Evolutionary conservation across 2,888 invertebrate genomes (phyloP).

Genomic region (Drosophila mimica): DNA sequence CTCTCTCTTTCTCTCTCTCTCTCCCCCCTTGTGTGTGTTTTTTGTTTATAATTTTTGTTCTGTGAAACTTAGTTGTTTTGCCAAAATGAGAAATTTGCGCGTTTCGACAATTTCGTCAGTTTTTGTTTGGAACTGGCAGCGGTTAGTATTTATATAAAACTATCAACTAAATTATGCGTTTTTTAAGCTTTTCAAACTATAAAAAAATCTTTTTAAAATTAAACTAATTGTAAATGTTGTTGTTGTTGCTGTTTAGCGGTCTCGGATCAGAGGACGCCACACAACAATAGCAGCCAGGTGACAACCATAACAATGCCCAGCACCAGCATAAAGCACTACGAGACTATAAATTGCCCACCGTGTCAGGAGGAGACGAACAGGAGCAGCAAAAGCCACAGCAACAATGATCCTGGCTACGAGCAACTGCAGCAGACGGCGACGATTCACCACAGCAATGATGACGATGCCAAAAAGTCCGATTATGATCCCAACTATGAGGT

Average conservation of each 20-base stretch:
- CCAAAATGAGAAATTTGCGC: constrained; percentile 82
- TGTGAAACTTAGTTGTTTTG: constrained; percentile 74
- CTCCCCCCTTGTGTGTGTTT: constrained; percentile 48
- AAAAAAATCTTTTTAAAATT: neutral
- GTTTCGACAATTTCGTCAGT: constrained; percentile 78
- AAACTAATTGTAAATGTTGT: constrained; percentile 8
- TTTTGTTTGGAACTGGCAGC: constrained; percentile 82
- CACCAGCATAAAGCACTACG: constrained; percentile 78
- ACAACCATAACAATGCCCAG: constrained; percentile 41
- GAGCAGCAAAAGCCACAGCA: constrained; percentile 82
- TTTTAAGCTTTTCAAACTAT: neutral
- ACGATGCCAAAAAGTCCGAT: constrained; percentile 85
- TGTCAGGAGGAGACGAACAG: constrained; percentile 62
- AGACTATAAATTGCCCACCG: constrained; percentile 82
- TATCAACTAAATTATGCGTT: constrained; percentile 5
- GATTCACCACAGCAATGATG: constrained; percentile 37
- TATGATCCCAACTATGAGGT: constrained; percentile 93
- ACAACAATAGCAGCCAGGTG: constrained; percentile 38
- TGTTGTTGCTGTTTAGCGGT: constrained; percentile 21
- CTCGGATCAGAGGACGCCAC: constrained; percentile 24
- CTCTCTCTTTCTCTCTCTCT: constrained; percentile 54
- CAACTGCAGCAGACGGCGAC: constrained; percentile 85
- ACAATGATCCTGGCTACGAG: constrained; percentile 91
- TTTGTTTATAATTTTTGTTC: constrained; percentile 20
- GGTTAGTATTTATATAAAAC: constrained; percentile 75